A percentile compares a stretch with the other conserved stretches of the same genome.
These are phyloP conservation scores for Limenitis camilla DNA, from an alignment of 2,888 invertebrate genomes.

Conservation along the genomic window DNA sequence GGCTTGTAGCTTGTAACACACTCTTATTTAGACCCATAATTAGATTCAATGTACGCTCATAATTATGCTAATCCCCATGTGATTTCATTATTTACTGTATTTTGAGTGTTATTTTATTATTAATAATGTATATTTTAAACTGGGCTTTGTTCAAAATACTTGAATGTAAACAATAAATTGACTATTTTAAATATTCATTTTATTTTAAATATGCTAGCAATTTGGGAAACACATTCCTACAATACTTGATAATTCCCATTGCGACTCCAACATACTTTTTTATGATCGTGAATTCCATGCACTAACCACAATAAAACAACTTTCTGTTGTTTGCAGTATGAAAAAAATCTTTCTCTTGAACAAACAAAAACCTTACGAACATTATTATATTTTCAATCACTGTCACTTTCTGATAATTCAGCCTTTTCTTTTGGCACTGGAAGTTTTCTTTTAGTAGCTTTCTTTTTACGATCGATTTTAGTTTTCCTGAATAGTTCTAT, in stretches of 20 bases:
- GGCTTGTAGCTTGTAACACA: background rate
- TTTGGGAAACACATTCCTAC: background rate
- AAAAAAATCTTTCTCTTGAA: background rate
- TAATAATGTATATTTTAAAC: constrained; percentile 10
- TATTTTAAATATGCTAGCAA: constrained; percentile 29
- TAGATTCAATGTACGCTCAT: background rate
- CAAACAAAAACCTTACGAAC: background rate
- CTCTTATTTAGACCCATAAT: background rate
- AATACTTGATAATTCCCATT: background rate
- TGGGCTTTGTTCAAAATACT: constrained; percentile 44
- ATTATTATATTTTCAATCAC: constrained; percentile 48
- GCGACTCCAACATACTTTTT: background rate
- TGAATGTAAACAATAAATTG: constrained; percentile 63
- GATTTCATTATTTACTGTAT: constrained; percentile 12
- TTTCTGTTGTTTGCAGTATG: no score
- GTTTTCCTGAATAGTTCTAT: constrained; percentile 82
- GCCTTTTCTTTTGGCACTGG: constrained; percentile 75
- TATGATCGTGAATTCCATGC: no score
- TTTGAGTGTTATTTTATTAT: constrained; percentile 7
- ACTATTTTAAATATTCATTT: constrained; percentile 54
- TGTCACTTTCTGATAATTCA: constrained; percentile 79
- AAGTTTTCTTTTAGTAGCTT: constrained; percentile 53
- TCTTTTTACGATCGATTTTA: constrained; percentile 74
- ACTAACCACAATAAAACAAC: no score
- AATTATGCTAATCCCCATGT: constrained; percentile 6